phyloP scores from a whole-genome alignment of 2,113 vertebrate species.

The Xyrauchen texanus region DNA sequence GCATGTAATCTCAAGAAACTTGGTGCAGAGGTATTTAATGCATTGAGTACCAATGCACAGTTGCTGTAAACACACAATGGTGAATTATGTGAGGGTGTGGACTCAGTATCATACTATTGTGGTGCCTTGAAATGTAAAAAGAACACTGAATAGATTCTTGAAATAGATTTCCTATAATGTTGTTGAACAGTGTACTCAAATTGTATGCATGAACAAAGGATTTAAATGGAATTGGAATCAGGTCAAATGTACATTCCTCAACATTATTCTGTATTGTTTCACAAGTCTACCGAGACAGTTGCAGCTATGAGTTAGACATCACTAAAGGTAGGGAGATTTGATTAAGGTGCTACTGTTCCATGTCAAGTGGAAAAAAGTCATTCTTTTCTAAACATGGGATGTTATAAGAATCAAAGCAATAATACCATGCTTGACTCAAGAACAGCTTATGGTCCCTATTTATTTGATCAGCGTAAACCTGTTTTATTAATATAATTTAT shows the following conservation, averaged over 20 bases:
- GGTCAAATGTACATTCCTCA: slow-evolving; percentile 39
- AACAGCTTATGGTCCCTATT: slow-evolving; percentile 49
- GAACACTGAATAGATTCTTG: slow-evolving; percentile 46
- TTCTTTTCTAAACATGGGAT: background rate
- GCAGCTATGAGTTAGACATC: slow-evolving; percentile 45
- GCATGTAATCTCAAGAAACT: slow-evolving; percentile 35
- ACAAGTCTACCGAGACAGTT: slow-evolving; percentile 24
- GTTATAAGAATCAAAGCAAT: slow-evolving; percentile 54
- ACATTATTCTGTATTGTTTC: background rate
- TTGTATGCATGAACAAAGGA: slow-evolving; percentile 56
- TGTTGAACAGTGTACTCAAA: slow-evolving; percentile 29
- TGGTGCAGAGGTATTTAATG: slow-evolving; percentile 1
- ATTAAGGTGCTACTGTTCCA: slow-evolving; percentile 18
- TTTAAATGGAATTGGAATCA: slow-evolving; percentile 49
- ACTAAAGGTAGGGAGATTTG: slow-evolving; percentile 34
- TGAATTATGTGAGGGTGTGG: background rate
- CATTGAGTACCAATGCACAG: slow-evolving; percentile 29
- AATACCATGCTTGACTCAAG: slow-evolving; percentile 48
- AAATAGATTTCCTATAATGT: slow-evolving; percentile 36
- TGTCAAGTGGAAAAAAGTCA: slow-evolving; percentile 4
- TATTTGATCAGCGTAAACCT: slow-evolving; percentile 51
- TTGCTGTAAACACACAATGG: slow-evolving; percentile 33
- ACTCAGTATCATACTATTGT: slow-evolving; percentile 50
- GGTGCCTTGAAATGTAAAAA: slow-evolving; percentile 61
- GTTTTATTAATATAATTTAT: slow-evolving; percentile 55